phyloP scores from a whole-genome alignment of 2,797 vertebrate genomes.

The Podargus strigoides region DNA sequence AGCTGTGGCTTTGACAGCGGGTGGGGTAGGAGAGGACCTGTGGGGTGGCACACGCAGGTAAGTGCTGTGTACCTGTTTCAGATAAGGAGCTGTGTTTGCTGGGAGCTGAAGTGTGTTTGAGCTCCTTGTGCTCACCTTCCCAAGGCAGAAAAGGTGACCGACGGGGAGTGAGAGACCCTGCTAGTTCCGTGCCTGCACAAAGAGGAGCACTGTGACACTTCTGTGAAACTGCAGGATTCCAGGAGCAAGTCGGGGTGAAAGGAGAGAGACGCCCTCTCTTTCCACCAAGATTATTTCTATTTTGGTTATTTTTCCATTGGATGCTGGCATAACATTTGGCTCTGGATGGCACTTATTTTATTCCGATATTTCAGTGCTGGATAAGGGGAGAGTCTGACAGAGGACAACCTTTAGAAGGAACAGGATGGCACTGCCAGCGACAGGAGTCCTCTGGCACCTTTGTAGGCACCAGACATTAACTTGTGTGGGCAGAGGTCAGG shows the following conservation, averaged over 20 bases:
- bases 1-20: background rate
- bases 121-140: background rate
- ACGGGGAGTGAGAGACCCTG: background rate
- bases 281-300: background rate
- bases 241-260: background rate
- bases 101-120: background rate
- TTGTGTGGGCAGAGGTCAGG: background rate
- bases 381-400: background rate
- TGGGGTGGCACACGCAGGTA: background rate
- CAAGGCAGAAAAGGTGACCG: background rate
- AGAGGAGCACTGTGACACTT: background rate
- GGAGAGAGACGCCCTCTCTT: background rate
- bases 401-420: background rate
- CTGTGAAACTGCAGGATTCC: background rate
- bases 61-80: background rate
- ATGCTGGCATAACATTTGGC: background rate
- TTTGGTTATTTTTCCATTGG: background rate
- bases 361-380: background rate
- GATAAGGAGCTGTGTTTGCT: background rate
- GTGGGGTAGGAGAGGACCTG: background rate
- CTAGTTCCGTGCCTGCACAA: background rate
- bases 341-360: background rate
- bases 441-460: background rate
- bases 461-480: background rate
- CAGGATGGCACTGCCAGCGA: fast-evolving